Evolutionary conservation across 2,113 vertebrate species (phyloP).

Genomic region (Aix galericulata): DNA sequence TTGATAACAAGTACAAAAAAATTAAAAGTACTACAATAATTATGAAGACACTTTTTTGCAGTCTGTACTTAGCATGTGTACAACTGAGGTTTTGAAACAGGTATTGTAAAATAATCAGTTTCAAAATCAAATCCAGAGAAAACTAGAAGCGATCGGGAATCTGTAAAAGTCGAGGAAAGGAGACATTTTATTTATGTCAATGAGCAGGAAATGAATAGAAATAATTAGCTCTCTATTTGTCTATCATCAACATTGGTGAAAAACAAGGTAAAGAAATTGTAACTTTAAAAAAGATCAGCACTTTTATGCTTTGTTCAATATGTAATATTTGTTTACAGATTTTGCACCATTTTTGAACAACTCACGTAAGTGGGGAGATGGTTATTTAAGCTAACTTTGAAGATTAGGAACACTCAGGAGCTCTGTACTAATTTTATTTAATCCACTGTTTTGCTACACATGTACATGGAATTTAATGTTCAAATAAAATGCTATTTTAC

Average conservation of each 20-base stretch:
- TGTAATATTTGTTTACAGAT: slow-evolving; percentile 91
- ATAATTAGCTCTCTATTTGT: neutral
- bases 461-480: neutral
- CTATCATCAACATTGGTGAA: neutral
- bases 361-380: slow-evolving; percentile 87
- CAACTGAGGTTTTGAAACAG: neutral
- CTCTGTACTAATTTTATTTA: slow-evolving; percentile 71
- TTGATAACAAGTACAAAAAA: neutral
- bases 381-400: slow-evolving; percentile 74
- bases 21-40: neutral
- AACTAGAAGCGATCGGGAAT: neutral
- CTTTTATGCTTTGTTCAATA: slow-evolving; percentile 75
- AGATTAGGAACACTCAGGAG: slow-evolving; percentile 58
- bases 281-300: slow-evolving; percentile 6
- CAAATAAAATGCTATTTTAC: neutral
- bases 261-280: slow-evolving; percentile 18
- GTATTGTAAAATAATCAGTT: neutral
- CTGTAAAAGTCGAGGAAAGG: neutral
- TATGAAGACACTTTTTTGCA: neutral
- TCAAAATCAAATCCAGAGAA: neutral
- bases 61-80: neutral
- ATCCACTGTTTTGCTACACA: slow-evolving; percentile 76
- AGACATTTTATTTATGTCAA: neutral
- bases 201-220: neutral
- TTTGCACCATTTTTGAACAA: slow-evolving; percentile 83